Base-by-base conservation (phyloP, 1,140 invertebrate species). In the Drosophila dunni region DNA sequence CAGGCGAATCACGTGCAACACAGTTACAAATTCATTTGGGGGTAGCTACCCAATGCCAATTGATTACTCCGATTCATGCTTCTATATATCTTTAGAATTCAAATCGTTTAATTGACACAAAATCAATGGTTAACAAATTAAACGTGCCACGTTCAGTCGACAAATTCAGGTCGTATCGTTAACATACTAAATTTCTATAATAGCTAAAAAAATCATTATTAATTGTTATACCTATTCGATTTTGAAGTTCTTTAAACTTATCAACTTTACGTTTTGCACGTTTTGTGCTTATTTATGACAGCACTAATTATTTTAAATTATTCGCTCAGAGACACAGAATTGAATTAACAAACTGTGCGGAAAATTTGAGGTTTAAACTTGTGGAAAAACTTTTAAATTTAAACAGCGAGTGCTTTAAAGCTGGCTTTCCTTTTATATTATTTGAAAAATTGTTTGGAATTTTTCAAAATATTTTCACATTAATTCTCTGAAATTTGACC, bases 111-210 rank as follows among this genome's bases (percentile, higher is more conserved):
- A 70, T 64, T 78, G 81, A 81, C 81, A 84, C 50, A 78, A 85
- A 84, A 84, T 84, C 81, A 63, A 84, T 85, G 74, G 34, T 66
- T 20, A 10, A 42, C 46, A 70, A 85, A 48, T 69, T 42, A 66
- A 66, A 66, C 54, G 36, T 24, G 36, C 20, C 48, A 11, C 34
- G 24, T 51, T 51, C 20, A 53, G 15, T 50, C 36, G 34, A 17
- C 33, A 40, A n/a, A 56, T 56, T 56, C 15, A 20, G 38, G 53
- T 56, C 53, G 13, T 29, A n/a, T 7, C 17, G 53, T 20, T 56
- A 40, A 56, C 38, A 20, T 17, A 38, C 17, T 8, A 40, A 20
- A 56, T 56, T 56, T 17, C 11, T 11, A n/a, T n/a, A n/a, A n/a
- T n/a, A 6, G 20, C 7, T 44, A 17, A 58, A 42, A 29, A 42